Evolutionary conservation across 2,888 invertebrate genomes (phyloP), one percentile per base, ranked within the genome.

Genomic region (Brassicogethes aeneus): DNA sequence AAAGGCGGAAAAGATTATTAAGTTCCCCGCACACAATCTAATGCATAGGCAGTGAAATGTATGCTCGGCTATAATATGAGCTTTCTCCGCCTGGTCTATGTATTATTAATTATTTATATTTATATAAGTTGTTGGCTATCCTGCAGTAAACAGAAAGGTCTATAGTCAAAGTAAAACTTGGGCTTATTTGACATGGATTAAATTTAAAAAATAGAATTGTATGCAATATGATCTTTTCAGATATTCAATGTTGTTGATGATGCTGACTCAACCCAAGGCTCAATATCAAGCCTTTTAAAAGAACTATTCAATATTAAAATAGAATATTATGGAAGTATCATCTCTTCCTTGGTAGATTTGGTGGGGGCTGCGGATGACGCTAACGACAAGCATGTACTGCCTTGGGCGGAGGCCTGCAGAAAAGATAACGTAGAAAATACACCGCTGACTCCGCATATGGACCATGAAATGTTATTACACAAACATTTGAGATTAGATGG

Each of bases 381-480:
- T 1, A 94, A 94, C 65, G 93, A 94, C 68, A 92, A 92, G 63
- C 94, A 94, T 65, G 77, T 93, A 70, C 80, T 78, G 1, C 91
- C 92, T 13, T 94, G 94, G 94, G 91, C 91, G 0, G 85, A 85
- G 60, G 79, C 87, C 16, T 93, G 93, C 62, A 75, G 80, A 47
- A 70, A 71, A 47, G 82, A 87, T 65, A 72, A 74, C 34, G 79
- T 93, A 16, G 70, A 74, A 47, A 92, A 91, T 70, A 87, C 92
- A 14, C 93, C 93, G 1, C 72, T 94, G 1, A 88, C 89, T 45
- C 93, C 94, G 0, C 88, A 85, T 60, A 82, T 93, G 61, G 85
- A 86, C 53, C 78, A 81, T 50, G 91, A 93, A 61, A 72, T 86
- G 53, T 73, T 94, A 47, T 79, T 84, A 56, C 84, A 89, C 65